phyloP scores from a whole-genome alignment of 2,113 vertebrate species.

The Trochalopteron elliotii region DNA sequence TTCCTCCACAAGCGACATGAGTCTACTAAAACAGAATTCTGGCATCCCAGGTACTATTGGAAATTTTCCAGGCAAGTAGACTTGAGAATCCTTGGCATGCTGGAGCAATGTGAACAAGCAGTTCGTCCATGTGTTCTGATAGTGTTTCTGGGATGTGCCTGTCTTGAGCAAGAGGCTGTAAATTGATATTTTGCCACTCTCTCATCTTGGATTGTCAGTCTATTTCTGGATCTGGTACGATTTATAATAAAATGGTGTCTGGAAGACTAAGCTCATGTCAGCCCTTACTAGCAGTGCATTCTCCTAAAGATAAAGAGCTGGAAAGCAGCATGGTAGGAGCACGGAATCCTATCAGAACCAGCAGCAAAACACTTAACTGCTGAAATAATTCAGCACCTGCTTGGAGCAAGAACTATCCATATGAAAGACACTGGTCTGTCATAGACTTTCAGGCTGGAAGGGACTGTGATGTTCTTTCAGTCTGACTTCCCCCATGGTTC shows the following conservation, averaged over 20 bases:
- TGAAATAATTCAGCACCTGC: constrained; percentile 36
- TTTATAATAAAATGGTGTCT: not conserved
- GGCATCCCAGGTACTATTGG: not conserved
- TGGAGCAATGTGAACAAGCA: not conserved
- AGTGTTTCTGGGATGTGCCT: not conserved
- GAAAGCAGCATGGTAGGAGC: not conserved
- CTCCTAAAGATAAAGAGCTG: constrained; percentile 18
- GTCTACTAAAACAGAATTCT: not conserved
- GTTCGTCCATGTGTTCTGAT: not conserved
- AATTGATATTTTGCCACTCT: not conserved
- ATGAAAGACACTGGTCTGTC: not conserved
- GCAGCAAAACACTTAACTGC: constrained; percentile 12
- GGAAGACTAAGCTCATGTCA: not conserved
- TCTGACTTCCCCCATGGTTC: not conserved
- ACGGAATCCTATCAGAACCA: not conserved
- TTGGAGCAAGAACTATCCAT: not conserved
- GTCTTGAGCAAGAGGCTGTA: not conserved
- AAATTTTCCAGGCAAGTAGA: not conserved
- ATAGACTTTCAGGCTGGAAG: not conserved
- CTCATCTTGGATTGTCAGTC: not conserved
- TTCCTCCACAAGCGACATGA: not conserved
- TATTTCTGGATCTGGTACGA: not conserved
- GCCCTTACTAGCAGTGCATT: not conserved
- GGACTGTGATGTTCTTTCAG: not conserved
- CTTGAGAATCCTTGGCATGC: not conserved